A percentile compares a stretch with the other conserved stretches of the same genome.
Evolutionary conservation across 2,888 invertebrate species (phyloP).

Genomic region (Isotomurus palustris): DNA sequence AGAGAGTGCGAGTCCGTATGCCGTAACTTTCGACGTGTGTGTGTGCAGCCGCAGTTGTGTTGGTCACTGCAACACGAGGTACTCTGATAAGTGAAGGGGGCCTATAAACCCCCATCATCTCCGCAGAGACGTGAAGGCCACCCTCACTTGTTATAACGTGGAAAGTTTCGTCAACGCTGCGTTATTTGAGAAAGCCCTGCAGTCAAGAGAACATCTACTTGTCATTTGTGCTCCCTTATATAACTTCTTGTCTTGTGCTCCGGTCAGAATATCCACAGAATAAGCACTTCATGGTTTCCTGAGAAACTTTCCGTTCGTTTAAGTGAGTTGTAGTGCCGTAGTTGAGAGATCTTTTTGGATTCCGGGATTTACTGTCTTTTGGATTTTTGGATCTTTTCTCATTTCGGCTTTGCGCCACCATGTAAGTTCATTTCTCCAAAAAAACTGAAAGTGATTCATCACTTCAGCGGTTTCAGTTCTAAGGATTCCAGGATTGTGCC

Average conservation of each 20-base stretch:
- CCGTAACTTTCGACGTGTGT: too few relatives aligned
- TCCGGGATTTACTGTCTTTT: neutral
- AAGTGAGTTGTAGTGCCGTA: neutral
- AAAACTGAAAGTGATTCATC: too few relatives aligned
- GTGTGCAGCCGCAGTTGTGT: too few relatives aligned
- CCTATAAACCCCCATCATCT: constrained; percentile 16
- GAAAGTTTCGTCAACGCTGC: constrained; percentile 35
- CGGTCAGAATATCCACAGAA: neutral
- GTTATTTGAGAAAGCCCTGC: constrained; percentile 44
- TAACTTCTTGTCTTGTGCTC: neutral
- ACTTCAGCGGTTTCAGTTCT: too few relatives aligned
- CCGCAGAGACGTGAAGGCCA: constrained; percentile 42
- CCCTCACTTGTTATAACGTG: constrained; percentile 44
- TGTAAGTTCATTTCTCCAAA: too few relatives aligned
- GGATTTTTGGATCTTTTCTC: constrained; percentile 3
- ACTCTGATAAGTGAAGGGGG: constrained; percentile 1
- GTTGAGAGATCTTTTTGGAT: neutral
- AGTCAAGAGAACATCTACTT: constrained; percentile 37
- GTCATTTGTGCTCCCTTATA: neutral
- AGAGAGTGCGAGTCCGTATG: too few relatives aligned
- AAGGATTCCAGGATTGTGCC: too few relatives aligned
- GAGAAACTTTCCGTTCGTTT: neutral
- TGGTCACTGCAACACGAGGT: too few relatives aligned
- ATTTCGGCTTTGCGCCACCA: neutral
- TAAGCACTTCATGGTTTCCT: neutral